Percentiles rank a stretch among this genome's conserved stretches.
Conservation (phyloP, 2,888 invertebrate genomes). For the Andricus curvator region DNA sequence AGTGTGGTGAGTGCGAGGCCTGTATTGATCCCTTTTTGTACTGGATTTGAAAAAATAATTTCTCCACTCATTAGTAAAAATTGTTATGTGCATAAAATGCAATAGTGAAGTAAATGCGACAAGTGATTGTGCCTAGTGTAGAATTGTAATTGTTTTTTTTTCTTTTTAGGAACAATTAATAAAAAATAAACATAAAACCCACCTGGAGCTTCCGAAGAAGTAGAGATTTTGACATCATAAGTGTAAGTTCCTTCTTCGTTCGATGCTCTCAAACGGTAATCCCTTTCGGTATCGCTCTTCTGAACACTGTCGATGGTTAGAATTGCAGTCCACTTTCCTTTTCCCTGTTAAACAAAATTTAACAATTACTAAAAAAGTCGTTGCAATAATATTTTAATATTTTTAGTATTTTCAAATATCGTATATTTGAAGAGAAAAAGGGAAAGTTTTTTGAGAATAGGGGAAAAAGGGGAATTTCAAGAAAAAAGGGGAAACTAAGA, state of each 20-base stretch:
- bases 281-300: conserved; percentile 87
- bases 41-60: too few relatives aligned
- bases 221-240: conserved; percentile 86
- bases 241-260: conserved; percentile 85
- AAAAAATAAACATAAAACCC: conserved; percentile 55
- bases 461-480: too few relatives aligned
- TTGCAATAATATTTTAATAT: too few relatives aligned
- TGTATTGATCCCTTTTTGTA: conserved; percentile 27
- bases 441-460: too few relatives aligned
- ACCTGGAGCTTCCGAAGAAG: conserved; percentile 82
- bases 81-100: neutral
- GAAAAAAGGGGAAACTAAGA: too few relatives aligned
- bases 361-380: neutral
- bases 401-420: too few relatives aligned
- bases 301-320: conserved; percentile 84
- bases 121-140: conserved; percentile 22
- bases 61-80: too few relatives aligned
- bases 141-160: neutral
- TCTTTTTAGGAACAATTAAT: neutral
- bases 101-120: conserved; percentile 6
- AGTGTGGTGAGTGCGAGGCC: too few relatives aligned
- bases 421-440: too few relatives aligned
- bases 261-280: conserved; percentile 84
- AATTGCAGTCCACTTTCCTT: conserved; percentile 84
- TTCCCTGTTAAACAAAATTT: conserved; percentile 79